These are phyloP conservation scores for Opisthocomus hoazin DNA, from an alignment of 2,113 vertebrate genomes.

Conservation along the genomic window DNA sequence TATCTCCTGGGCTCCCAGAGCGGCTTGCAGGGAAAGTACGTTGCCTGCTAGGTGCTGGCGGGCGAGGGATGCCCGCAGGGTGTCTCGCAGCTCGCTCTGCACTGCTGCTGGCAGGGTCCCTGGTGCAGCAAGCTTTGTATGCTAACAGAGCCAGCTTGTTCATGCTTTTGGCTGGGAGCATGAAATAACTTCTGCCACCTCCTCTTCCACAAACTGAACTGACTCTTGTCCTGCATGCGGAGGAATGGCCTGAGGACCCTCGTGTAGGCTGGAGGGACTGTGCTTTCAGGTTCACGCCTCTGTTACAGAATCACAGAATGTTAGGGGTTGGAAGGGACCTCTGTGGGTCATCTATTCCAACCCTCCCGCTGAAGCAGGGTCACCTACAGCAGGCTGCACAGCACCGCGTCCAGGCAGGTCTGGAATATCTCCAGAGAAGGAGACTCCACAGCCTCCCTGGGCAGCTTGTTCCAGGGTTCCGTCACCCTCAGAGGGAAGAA, in stretches of 20 bases:
- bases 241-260: neutral
- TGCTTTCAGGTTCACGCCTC: neutral
- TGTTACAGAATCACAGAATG: too few relatives aligned
- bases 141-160: neutral
- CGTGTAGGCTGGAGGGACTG: neutral
- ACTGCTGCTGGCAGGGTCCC: neutral
- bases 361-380: too few relatives aligned
- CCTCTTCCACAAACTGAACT: neutral
- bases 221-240: neutral
- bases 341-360: too few relatives aligned
- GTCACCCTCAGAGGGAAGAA: too few relatives aligned
- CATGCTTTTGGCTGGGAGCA: neutral
- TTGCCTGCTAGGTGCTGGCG: neutral
- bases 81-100: neutral
- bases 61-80: neutral
- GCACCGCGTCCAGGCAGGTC: too few relatives aligned
- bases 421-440: too few relatives aligned
- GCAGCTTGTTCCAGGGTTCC: too few relatives aligned
- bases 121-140: fast-evolving
- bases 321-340: too few relatives aligned
- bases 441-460: too few relatives aligned
- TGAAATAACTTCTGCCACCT: neutral
- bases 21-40: fast-evolving
- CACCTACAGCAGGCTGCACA: too few relatives aligned
- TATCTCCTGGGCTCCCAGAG: neutral